These are phyloP conservation scores for Oedothorax gibbosus DNA, from an alignment of 1,140 invertebrate genomes.

Conservation along the genomic window DNA sequence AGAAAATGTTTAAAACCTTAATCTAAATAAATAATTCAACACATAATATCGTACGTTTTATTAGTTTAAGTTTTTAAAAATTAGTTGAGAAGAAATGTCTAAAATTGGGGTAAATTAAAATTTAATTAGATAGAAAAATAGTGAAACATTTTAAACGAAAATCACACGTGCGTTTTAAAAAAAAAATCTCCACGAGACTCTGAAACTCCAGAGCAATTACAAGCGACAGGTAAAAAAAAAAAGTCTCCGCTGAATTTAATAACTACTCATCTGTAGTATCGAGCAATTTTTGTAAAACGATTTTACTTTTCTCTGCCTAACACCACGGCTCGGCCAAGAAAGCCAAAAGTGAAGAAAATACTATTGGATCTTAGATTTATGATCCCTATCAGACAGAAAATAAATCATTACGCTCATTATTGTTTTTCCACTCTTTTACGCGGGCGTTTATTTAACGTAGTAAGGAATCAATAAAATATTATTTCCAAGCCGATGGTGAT, in stretches of 20 bases:
- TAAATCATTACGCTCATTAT: conserved; percentile 59
- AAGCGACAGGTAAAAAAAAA: too few relatives aligned
- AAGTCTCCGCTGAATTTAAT: too few relatives aligned
- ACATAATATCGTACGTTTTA: too few relatives aligned
- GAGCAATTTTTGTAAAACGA: conserved; percentile 28
- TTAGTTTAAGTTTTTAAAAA: too few relatives aligned
- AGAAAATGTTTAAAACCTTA: too few relatives aligned
- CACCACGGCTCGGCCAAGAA: conserved; percentile 33
- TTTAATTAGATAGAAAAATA: too few relatives aligned
- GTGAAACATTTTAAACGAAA: too few relatives aligned
- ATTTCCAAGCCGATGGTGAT: conserved; percentile 57
- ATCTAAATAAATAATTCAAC: too few relatives aligned
- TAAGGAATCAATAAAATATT: conserved; percentile 61
- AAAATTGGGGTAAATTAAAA: too few relatives aligned
- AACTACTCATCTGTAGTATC: not conserved
- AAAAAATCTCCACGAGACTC: not conserved
- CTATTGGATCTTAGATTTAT: conserved; percentile 55
- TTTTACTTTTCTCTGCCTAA: conserved; percentile 17
- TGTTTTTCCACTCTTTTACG: conserved; percentile 60
- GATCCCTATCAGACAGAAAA: conserved; percentile 58
- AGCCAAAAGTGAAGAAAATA: conserved; percentile 41
- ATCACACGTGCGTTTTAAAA: not conserved
- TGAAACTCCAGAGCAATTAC: not conserved
- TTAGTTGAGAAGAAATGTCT: too few relatives aligned
- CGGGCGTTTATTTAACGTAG: conserved; percentile 58